Percentiles rank a stretch among this genome's conserved stretches.
Evolutionary conservation across 2,888 invertebrate species (phyloP).

Genomic region (Chaetogeoica ovagalla): DNA sequence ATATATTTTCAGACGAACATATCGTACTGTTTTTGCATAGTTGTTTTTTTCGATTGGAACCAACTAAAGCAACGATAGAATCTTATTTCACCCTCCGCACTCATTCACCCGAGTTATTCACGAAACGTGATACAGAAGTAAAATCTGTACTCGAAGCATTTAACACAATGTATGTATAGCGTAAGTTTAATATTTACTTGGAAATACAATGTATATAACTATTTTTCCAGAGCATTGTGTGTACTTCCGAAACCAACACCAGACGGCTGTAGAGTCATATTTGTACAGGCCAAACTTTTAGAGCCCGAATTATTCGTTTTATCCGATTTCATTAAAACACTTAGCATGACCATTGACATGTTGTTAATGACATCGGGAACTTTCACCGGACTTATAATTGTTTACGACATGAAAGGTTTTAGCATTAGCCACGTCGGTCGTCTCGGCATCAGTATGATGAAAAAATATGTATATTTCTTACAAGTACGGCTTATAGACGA

Average conservation of each 20-base stretch:
- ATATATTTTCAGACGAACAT: slow-evolving; percentile 49
- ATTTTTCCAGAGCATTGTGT: slow-evolving; percentile 11
- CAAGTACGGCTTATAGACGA: slow-evolving; percentile 47
- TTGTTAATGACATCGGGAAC: slow-evolving; percentile 52
- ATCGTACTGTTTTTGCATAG: slow-evolving; percentile 54
- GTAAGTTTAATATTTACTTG: background rate
- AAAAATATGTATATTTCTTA: slow-evolving; percentile 53
- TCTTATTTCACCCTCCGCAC: slow-evolving; percentile 55
- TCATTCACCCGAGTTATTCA: slow-evolving; percentile 54
- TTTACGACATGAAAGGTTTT: slow-evolving; percentile 54
- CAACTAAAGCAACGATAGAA: slow-evolving; percentile 54
- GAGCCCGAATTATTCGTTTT: slow-evolving; percentile 53
- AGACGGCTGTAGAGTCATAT: slow-evolving; percentile 53
- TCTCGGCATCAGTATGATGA: slow-evolving; percentile 51
- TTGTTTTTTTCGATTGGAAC: slow-evolving; percentile 54
- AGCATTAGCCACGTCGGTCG: slow-evolving; percentile 52
- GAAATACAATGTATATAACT: background rate
- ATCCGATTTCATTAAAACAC: slow-evolving; percentile 52
- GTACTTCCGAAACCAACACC: slow-evolving; percentile 46
- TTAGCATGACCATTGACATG: slow-evolving; percentile 53
- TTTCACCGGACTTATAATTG: slow-evolving; percentile 47
- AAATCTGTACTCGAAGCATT: slow-evolving; percentile 48
- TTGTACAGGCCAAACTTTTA: slow-evolving; percentile 33
- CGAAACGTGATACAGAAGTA: slow-evolving; percentile 49
- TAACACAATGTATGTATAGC: slow-evolving; percentile 46